Evolutionary conservation across 2,113 vertebrate genomes (phyloP).

Genomic region (Petromus typicus): DNA sequence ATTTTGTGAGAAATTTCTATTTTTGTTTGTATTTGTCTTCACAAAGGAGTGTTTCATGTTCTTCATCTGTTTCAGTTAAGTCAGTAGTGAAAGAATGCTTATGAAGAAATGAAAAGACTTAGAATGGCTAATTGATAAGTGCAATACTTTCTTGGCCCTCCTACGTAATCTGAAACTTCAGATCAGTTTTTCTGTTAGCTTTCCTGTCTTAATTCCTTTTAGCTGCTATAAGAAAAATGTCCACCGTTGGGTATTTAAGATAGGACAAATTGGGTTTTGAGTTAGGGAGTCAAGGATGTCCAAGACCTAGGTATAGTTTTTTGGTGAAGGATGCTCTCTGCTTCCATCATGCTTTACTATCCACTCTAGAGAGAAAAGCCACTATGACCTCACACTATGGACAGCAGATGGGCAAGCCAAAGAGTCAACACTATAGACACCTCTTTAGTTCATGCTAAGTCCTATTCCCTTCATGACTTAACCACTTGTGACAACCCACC

Average conservation of each 20-base stretch:
- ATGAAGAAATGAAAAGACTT: neutral
- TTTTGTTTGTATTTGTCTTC: neutral
- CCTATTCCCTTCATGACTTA: neutral
- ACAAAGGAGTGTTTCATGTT: neutral
- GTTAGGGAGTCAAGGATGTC: neutral
- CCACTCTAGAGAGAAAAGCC: no score
- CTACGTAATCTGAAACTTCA: neutral
- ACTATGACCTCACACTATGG: no score
- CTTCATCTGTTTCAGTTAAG: neutral
- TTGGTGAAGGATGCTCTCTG: neutral
- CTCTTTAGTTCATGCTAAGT: neutral
- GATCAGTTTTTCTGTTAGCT: neutral
- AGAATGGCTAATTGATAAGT: slow-evolving; percentile 4
- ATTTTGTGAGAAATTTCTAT: neutral
- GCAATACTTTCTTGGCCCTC: neutral
- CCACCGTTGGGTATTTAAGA: no score
- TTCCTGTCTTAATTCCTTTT: neutral
- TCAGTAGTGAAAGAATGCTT: neutral
- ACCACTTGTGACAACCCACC: neutral
- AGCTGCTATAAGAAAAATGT: neutral
- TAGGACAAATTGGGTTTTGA: neutral
- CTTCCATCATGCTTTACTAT: no score
- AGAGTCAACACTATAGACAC: no score
- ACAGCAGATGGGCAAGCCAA: neutral
- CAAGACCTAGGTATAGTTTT: no score